Evolutionary conservation across 2,113 vertebrate genomes (phyloP).

Genomic region (Hoplias malabaricus): DNA sequence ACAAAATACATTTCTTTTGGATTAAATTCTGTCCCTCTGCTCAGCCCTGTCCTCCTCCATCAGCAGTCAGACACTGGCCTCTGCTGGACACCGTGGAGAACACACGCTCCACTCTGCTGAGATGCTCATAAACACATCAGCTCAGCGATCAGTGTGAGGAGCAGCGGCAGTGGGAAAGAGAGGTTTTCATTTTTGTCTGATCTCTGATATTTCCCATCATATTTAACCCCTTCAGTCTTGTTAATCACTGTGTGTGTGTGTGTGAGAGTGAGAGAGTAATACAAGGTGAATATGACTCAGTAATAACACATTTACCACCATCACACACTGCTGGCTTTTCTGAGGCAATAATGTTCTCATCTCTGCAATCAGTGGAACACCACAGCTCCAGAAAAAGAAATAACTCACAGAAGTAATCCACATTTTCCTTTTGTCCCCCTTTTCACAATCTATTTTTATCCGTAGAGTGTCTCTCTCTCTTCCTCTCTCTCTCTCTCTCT

Average conservation of each 20-base stretch:
- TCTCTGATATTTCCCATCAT: not conserved
- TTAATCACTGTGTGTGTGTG: not conserved
- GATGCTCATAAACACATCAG: not conserved
- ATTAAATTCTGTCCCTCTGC: too few species aligned
- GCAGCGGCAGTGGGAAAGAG: not conserved
- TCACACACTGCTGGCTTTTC: not conserved
- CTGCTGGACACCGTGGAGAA: slow-evolving; percentile 33
- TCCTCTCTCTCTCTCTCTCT: not conserved
- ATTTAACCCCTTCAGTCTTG: not conserved
- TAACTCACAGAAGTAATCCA: not conserved
- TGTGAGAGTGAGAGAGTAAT: not conserved
- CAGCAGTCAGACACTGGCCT: slow-evolving; percentile 16
- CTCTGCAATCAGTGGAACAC: slow-evolving; percentile 15
- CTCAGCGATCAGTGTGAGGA: not conserved
- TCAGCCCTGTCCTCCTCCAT: not conserved
- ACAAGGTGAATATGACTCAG: not conserved
- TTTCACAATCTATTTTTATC: slow-evolving; percentile 20
- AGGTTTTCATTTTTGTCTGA: not conserved
- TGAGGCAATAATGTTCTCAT: not conserved
- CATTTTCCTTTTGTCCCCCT: not conserved
- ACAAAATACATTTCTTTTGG: too few species aligned
- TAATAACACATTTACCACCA: not conserved
- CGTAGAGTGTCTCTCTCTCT: not conserved
- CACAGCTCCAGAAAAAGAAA: not conserved
- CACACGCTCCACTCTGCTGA: not conserved